These are phyloP conservation scores for Acanthopleura granulata DNA, from an alignment of 2,888 invertebrate species.

Conservation along the genomic window DNA sequence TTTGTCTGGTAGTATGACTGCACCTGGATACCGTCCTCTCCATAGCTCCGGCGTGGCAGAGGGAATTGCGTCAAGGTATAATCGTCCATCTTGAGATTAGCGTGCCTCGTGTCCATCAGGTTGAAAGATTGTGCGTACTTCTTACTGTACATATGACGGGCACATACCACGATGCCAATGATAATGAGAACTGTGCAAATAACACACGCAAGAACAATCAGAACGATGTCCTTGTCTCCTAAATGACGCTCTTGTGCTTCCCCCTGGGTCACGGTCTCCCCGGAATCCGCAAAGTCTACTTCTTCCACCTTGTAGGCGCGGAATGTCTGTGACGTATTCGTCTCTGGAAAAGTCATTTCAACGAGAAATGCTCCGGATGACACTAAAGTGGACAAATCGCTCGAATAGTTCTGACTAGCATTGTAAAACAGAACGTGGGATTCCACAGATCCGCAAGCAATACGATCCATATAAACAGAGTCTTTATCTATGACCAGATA, in stretches of 20 bases:
- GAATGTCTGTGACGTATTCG: background rate
- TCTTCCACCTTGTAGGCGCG: conserved; percentile 6
- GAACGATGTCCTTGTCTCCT: conserved; percentile 46
- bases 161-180: conserved; percentile 40
- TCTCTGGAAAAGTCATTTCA: background rate
- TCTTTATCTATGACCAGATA: background rate
- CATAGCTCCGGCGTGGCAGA: conserved; percentile 43
- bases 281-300: background rate
- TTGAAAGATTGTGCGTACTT: conserved; percentile 50
- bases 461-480: background rate
- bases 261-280: background rate
- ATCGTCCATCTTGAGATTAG: conserved; percentile 48
- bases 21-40: conserved; percentile 36
- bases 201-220: conserved; percentile 48
- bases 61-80: conserved; percentile 54
- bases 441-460: conserved; percentile 3
- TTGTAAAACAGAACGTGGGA: background rate
- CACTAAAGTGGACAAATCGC: background rate
- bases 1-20: conserved; percentile 23
- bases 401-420: conserved; percentile 1
- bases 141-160: conserved; percentile 44
- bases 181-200: conserved; percentile 43
- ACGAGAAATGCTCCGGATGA: conserved; percentile 1
- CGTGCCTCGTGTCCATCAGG: conserved; percentile 45
- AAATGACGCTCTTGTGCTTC: conserved; percentile 20